Evolutionary conservation across 2,888 invertebrate species (phyloP).

Genomic region (Harmothoe impar): DNA sequence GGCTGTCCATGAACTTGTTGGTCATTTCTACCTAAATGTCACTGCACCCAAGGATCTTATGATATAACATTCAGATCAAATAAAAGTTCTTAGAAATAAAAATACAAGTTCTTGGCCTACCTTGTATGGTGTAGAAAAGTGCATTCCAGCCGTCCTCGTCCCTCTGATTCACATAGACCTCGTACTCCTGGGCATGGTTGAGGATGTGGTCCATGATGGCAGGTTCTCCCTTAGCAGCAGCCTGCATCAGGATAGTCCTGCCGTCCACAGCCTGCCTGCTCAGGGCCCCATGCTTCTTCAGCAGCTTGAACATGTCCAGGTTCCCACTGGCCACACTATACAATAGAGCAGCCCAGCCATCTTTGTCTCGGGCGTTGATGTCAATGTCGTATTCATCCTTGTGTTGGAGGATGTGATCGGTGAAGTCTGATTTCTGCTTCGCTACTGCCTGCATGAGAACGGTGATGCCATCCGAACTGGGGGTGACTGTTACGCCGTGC

Average conservation of each 20-base stretch:
- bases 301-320: constrained; percentile 63
- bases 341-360: constrained; percentile 69
- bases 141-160: constrained; percentile 70
- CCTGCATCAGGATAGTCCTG: constrained; percentile 71
- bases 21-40: too few relatives aligned
- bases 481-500: constrained; percentile 65
- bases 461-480: constrained; percentile 69
- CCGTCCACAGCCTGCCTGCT: constrained; percentile 67
- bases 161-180: constrained; percentile 64
- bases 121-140: constrained; percentile 70
- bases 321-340: constrained; percentile 69
- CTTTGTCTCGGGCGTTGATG: constrained; percentile 68
- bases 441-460: constrained; percentile 70
- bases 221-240: constrained; percentile 68
- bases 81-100: too few relatives aligned
- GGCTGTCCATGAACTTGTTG: too few relatives aligned
- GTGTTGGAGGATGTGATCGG: constrained; percentile 59
- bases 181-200: constrained; percentile 65
- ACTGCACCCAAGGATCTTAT: too few relatives aligned
- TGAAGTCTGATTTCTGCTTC: constrained; percentile 65
- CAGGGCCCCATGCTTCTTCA: constrained; percentile 64
- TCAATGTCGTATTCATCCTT: constrained; percentile 64
- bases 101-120: too few relatives aligned
- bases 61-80: too few relatives aligned
- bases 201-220: constrained; percentile 65